Evolutionary conservation across 2,797 vertebrate genomes (phyloP).

Genomic region (Falco cherrug): DNA sequence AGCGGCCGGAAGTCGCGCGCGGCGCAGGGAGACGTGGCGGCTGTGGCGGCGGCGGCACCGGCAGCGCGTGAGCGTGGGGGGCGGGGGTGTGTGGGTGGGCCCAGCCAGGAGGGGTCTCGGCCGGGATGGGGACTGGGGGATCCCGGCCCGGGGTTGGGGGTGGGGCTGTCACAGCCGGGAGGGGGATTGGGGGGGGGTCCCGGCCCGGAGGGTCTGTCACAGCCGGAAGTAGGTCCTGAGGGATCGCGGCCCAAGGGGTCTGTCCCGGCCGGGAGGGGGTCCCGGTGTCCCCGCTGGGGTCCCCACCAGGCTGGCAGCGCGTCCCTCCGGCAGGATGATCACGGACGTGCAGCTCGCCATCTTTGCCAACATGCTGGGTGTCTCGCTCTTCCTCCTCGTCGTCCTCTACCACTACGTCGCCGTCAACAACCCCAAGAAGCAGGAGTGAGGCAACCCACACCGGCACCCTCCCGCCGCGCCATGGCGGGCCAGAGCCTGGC

Average conservation of each 20-base stretch:
- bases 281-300: too few species aligned
- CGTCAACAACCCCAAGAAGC: slow-evolving; percentile 98
- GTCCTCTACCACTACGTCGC: slow-evolving; percentile 97
- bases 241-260: too few species aligned
- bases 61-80: background rate
- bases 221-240: too few species aligned
- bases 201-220: too few species aligned
- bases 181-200: too few species aligned
- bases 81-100: too few species aligned
- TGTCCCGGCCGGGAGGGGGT: background rate
- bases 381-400: slow-evolving; percentile 94
- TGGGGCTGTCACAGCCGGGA: too few species aligned
- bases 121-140: too few species aligned
- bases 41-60: background rate
- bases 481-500: background rate
- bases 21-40: background rate
- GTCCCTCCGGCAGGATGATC: slow-evolving; percentile 87
- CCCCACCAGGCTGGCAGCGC: rapidly evolving
- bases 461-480: background rate
- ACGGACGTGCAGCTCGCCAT: slow-evolving; percentile 97
- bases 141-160: too few species aligned
- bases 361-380: slow-evolving; percentile 97
- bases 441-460: slow-evolving; percentile 77
- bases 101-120: too few species aligned
- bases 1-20: slow-evolving; percentile 22